phyloP scores from a whole-genome alignment of 2,888 invertebrate species.

The Tubulanus polymorphus region DNA sequence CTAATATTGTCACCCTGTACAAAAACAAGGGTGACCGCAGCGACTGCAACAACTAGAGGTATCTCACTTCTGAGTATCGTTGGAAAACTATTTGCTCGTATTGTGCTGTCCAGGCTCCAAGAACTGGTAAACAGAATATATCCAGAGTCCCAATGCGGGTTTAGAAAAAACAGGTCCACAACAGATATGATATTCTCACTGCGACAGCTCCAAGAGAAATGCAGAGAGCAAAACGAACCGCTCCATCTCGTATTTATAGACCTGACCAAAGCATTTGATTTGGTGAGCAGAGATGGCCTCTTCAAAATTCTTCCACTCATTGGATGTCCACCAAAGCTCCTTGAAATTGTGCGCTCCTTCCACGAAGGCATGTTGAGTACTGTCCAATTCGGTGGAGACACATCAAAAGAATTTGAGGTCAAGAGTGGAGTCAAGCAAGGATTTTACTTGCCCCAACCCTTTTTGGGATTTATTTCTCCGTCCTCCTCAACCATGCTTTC shows the following conservation, averaged over 20 bases:
- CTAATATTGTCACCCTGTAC: constrained; percentile 18
- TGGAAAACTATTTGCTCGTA: constrained; percentile 13
- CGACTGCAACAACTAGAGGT: constrained; percentile 22
- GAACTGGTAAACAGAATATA: constrained; percentile 16
- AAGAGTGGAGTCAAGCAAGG: constrained; percentile 8
- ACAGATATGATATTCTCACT: constrained; percentile 17
- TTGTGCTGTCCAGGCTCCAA: constrained; percentile 7
- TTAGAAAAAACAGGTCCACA: constrained; percentile 6
- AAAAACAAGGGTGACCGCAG: constrained; percentile 22
- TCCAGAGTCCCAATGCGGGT: constrained; percentile 22
- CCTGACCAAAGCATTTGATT: constrained; percentile 15
- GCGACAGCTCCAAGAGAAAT: constrained; percentile 12
- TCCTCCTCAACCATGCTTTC: constrained; percentile 10
- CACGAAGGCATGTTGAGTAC: constrained; percentile 17
- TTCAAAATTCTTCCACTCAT: constrained; percentile 14
- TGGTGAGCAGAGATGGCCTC: constrained; percentile 14
- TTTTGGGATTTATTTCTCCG: too few species aligned
- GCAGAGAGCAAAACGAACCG: constrained; percentile 13
- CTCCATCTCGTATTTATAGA: constrained; percentile 19
- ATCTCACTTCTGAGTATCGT: constrained; percentile 19
- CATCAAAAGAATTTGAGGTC: constrained; percentile 5
- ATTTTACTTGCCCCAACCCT: too few species aligned
- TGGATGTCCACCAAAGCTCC: constrained; percentile 14
- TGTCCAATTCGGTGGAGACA: constrained; percentile 6
- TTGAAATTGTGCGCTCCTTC: constrained; percentile 13